Base-by-base conservation (phyloP, 2,113 vertebrate genomes). In the Cynoglossus semilaevis region DNA sequence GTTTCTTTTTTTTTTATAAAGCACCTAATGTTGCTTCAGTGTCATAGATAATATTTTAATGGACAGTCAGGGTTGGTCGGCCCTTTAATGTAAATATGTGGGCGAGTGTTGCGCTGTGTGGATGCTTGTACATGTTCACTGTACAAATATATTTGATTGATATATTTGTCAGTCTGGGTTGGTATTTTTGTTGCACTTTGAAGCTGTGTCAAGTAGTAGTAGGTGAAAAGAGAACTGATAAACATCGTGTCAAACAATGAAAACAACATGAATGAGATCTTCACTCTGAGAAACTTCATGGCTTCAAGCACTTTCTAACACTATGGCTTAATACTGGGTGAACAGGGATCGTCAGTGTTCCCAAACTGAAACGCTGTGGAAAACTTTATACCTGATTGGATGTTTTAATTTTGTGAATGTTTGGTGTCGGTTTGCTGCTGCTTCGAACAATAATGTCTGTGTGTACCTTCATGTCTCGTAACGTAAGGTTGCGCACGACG, bases 181-280 rank as follows among this genome's bases (percentile, higher is more conserved):
- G 40, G 37, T 60, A 7, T 63, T 56, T 69, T 9, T 49, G 40
- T 78, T 76, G 79, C 81, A 80, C 84, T 82, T 79, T 72, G 3
- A 38, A 37, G 9, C 37, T 38, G 12, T 38, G 37, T 10, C 37
- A 38, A 2, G 37, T 7, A 38, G 12, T 10, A 2, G 2, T 10
- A 2, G 12, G 37, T 12, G 9, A 3, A 10, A 38, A 2, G 5
- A 13, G 10, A 13, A 14, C 4, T 1, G 12, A 38, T 4, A 41
- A 41, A 13, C 11, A 41, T 41, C 5, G 14, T 41, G 2, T 38
- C 4, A 5, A 5, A 40, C 3, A 40, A 40, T 40, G 3, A 40
- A 29, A 29, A 29, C 22, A 29, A 29, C 22, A 29, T n/a, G n/a
- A n/a, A 29, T 41, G 10, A 13, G 38, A 14, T 4, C 44, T 66